Evolutionary conservation across 1,140 invertebrate genomes (phyloP).

Genomic region (Theocolax elegans): DNA sequence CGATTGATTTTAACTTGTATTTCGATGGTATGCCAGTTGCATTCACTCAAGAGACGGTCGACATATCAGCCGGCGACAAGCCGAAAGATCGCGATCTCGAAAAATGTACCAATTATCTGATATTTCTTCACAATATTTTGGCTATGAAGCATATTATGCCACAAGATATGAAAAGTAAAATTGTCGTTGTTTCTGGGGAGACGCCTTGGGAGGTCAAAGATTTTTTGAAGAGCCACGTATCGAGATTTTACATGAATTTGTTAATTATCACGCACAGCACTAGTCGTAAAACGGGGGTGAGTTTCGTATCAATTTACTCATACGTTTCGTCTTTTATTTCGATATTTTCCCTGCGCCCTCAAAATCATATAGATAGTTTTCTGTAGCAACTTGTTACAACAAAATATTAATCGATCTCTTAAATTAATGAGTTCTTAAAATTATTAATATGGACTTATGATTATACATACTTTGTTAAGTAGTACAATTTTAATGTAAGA

Average conservation of each 20-base stretch:
- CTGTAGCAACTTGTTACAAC: too few species aligned
- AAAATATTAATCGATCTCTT: too few species aligned
- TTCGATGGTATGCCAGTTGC: background rate
- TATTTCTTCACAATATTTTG: conserved; percentile 74
- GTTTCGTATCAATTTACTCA: conserved; percentile 40
- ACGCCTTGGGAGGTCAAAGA: conserved; percentile 78
- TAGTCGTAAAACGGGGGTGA: conserved; percentile 45
- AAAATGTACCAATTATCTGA: conserved; percentile 72
- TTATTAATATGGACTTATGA: background rate
- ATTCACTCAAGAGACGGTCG: conserved; percentile 3
- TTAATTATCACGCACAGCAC: conserved; percentile 70
- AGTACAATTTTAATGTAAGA: too few species aligned
- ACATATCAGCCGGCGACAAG: background rate
- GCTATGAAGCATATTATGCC: conserved; percentile 69
- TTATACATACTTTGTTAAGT: too few species aligned
- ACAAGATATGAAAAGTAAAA: conserved; percentile 69
- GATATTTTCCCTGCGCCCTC: too few species aligned
- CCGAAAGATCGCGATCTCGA: conserved; percentile 47
- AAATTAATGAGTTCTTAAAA: background rate
- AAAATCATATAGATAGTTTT: too few species aligned
- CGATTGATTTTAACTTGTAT: conserved; percentile 66
- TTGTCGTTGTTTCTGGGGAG: conserved; percentile 73
- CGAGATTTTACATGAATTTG: conserved; percentile 75
- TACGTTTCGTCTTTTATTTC: background rate
- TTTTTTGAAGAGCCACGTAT: conserved; percentile 71